These are phyloP conservation scores for Semnornis frantzii DNA, from an alignment of 2,113 vertebrate genomes.

Conservation along the genomic window DNA sequence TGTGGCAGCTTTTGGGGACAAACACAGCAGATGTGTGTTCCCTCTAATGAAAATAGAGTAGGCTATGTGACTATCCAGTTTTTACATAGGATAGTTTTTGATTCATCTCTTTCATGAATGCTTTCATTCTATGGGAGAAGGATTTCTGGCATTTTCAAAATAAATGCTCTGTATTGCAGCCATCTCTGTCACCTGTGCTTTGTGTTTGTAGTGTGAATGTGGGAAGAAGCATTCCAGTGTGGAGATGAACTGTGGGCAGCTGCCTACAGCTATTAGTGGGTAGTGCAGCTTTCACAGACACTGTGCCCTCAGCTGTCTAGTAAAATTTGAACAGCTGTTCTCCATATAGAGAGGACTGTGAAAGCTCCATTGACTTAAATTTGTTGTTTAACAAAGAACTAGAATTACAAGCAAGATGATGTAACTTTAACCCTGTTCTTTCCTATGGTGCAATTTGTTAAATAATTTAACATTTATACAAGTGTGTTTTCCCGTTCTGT, in stretches of 20 bases:
- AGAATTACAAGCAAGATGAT: slow-evolving; percentile 74
- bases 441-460: slow-evolving; percentile 34
- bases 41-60: slow-evolving; percentile 11
- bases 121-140: slow-evolving; percentile 36
- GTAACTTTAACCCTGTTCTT: slow-evolving; percentile 71
- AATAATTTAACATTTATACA: slow-evolving; percentile 41
- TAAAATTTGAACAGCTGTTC: slow-evolving; percentile 92
- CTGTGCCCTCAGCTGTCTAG: slow-evolving; percentile 90
- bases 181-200: slow-evolving; percentile 72
- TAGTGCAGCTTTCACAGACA: slow-evolving; percentile 72
- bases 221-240: slow-evolving; percentile 58
- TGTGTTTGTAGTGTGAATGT: slow-evolving; percentile 33
- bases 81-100: slow-evolving; percentile 36
- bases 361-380: slow-evolving; percentile 86
- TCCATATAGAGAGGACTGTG: slow-evolving; percentile 76
- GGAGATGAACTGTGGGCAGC: slow-evolving; percentile 84
- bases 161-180: not conserved
- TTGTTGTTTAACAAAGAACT: slow-evolving; percentile 77
- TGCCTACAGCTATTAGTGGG: slow-evolving; percentile 79
- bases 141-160: slow-evolving; percentile 44
- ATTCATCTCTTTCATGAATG: slow-evolving; percentile 33
- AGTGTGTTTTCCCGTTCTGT: not conserved
- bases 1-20: not conserved
- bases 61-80: not conserved
- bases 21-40: slow-evolving; percentile 29